Base-by-base conservation (phyloP, 2,797 vertebrate species). In the Molossus alvarezi region DNA sequence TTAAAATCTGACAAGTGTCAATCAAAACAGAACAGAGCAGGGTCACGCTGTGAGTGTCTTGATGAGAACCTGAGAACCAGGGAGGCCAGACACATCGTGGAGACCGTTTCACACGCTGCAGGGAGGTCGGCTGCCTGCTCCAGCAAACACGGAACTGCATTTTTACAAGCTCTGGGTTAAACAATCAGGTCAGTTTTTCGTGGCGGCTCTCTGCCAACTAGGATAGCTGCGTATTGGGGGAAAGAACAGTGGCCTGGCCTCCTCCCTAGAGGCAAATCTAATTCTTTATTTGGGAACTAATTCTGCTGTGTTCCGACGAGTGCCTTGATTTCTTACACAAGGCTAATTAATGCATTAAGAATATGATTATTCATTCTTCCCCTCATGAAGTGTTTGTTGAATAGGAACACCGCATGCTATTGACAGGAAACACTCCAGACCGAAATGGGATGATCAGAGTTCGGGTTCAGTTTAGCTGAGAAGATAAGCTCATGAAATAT, bases 371-470 rank as follows among this genome's bases (percentile, higher is more conserved):
- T 71, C 73, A 58, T 80, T 57, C 57, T 64, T 88, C 25, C 12
- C 80, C 53, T 88, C 80, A n/a, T 83, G 89, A 82, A 82, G 20
- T 55, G 77, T 88, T 94, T 79, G 81, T 57, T 55, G 53, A 89
- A 13, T 88, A 82, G 37, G 60, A 90, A 79, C 83, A 58, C 75
- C 29, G 27, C 33, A 21, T 25, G 20, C 29, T 83, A 15, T 86
- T 79, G 73, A 82, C 79, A 75, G 77, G 77, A 67, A 93, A 83
- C 82, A 37, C 75, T 92, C 57, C 69, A 90, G 64, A 93, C 90
- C 67, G n/a, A 93, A 76, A 29, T 3, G 25, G 45, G n/a, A 75
- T 88, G 79, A 87, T 67, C 62, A 51, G 25, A 9, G 62, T 60
- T 92, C 85, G 90, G 58, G 15, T 85, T 94, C n/a, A 13, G 53